Conservation (phyloP, 2,113 vertebrate genomes). For the Urocitellus parryii region DNA sequence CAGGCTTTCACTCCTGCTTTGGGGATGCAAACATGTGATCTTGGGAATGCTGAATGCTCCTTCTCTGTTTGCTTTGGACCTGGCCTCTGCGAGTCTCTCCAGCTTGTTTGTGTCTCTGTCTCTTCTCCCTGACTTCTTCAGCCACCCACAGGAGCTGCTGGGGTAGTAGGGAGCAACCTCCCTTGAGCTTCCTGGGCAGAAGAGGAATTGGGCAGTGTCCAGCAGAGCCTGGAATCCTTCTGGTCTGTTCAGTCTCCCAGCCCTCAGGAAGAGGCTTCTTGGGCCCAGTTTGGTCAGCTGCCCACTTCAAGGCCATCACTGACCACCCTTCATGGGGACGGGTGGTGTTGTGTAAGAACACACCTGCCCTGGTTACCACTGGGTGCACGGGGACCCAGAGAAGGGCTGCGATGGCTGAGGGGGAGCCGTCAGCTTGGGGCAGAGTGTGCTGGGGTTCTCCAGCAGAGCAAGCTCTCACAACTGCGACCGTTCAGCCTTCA, state of each 20-base stretch:
- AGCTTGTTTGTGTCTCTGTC: not conserved
- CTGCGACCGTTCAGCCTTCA: rapidly evolving
- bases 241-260: not conserved
- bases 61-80: not conserved
- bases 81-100: not conserved
- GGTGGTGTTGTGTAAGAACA: not conserved
- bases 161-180: not conserved
- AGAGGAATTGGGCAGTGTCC: not conserved
- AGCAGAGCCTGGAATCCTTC: not conserved
- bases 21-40: not conserved
- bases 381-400: not conserved
- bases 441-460: not conserved
- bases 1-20: not conserved
- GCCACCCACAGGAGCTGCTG: not conserved
- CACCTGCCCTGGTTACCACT: not conserved
- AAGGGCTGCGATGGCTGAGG: not conserved
- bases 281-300: not conserved
- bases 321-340: not conserved
- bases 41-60: not conserved
- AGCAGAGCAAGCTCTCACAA: not conserved
- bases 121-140: not conserved
- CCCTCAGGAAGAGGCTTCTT: not conserved
- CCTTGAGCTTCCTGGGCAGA: not conserved
- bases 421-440: not conserved
- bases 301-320: not conserved